Percentiles rank a stretch among this genome's conserved stretches.
Conservation (phyloP, 2,113 vertebrate species). For the Oostethus manadensis region DNA sequence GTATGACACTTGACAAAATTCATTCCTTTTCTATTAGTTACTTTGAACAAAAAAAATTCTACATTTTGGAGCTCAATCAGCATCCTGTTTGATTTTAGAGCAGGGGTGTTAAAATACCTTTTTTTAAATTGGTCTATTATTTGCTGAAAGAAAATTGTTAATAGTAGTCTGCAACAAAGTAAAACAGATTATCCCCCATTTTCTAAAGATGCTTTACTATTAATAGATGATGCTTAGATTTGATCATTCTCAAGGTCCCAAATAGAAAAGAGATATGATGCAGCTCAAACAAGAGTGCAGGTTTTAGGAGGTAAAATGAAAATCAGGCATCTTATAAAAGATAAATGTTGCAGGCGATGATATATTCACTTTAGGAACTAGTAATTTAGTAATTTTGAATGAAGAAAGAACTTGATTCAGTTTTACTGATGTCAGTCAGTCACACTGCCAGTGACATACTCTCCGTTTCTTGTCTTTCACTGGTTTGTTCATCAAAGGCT, state of each 20-base stretch:
- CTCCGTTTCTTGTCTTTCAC: conserved; percentile 36
- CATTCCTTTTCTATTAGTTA: too few species aligned
- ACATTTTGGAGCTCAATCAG: too few species aligned
- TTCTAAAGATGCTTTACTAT: too few species aligned
- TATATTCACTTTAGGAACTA: background rate
- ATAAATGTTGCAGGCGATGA: background rate
- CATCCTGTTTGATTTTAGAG: too few species aligned
- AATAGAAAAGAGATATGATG: background rate
- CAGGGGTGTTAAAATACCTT: too few species aligned
- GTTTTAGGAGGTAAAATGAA: background rate
- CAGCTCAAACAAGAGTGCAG: background rate
- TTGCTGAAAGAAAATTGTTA: too few species aligned
- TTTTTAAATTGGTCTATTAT: too few species aligned
- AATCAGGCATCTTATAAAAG: background rate
- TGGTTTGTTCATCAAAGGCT: conserved; percentile 65
- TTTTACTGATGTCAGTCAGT: conserved; percentile 26
- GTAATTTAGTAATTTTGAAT: conserved; percentile 31
- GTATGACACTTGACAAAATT: too few species aligned
- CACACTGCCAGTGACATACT: conserved; percentile 24
- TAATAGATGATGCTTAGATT: too few species aligned
- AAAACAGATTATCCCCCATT: too few species aligned
- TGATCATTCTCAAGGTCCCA: background rate
- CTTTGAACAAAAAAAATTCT: too few species aligned
- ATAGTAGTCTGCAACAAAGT: too few species aligned
- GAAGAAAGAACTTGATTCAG: conserved; percentile 11